Conservation (phyloP, 2,888 invertebrate genomes). For the Eustalomyia histrio region DNA sequence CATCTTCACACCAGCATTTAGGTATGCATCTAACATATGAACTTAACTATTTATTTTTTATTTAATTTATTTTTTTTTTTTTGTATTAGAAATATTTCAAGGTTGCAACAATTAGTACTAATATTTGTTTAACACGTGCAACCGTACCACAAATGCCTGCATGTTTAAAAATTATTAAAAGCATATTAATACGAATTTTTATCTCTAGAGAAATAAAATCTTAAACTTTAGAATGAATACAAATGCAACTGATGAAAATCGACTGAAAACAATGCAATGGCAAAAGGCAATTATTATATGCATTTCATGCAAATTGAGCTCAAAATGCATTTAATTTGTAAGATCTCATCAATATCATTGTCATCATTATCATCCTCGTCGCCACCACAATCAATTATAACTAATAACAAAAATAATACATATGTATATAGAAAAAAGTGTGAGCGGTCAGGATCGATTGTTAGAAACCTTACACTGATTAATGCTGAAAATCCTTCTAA, state of each 20-base stretch:
- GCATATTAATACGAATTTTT: constrained; percentile 35
- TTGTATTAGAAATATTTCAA: constrained; percentile 47
- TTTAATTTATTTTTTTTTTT: not conserved
- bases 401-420: too few species aligned
- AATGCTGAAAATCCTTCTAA: too few species aligned
- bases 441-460: too few species aligned
- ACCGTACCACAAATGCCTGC: constrained; percentile 31
- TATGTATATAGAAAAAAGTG: too few species aligned
- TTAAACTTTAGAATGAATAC: constrained; percentile 21
- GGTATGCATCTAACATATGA: not conserved
- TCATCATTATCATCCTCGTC: not conserved
- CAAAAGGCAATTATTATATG: constrained; percentile 59
- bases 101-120: constrained; percentile 62
- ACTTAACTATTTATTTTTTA: not conserved
- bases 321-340: constrained; percentile 22
- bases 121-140: constrained; percentile 60
- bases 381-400: not conserved
- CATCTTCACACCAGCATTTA: not conserved
- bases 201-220: constrained; percentile 13
- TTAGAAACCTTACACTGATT: too few species aligned
- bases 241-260: not conserved
- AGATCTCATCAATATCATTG: constrained; percentile 20
- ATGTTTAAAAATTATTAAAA: constrained; percentile 49
- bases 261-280: constrained; percentile 22
- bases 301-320: constrained; percentile 58